These are phyloP conservation scores for Parus major DNA, from an alignment of 2,113 vertebrate genomes.

Conservation along the genomic window DNA sequence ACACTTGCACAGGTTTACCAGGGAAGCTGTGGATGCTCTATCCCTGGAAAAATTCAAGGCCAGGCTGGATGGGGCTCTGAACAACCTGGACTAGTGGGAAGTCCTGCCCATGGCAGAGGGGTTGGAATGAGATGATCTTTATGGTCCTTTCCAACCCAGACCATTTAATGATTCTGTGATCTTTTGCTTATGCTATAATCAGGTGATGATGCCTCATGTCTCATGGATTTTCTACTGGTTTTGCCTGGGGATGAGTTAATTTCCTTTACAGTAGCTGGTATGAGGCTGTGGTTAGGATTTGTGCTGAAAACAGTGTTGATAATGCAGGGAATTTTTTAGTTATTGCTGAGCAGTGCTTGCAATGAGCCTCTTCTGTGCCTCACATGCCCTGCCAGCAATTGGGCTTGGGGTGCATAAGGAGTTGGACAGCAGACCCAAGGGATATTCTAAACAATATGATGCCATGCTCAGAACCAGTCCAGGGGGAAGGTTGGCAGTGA, in stretches of 20 bases:
- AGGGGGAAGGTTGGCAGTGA: background rate
- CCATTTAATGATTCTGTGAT: background rate
- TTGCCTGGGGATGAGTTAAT: background rate
- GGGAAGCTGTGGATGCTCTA: background rate
- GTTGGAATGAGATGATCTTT: background rate
- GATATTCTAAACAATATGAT: background rate
- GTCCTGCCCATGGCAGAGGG: background rate
- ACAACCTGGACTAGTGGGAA: background rate
- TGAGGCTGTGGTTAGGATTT: background rate
- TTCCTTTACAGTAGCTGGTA: background rate
- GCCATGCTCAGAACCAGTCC: background rate
- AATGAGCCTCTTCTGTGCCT: background rate
- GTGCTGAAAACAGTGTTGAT: background rate
- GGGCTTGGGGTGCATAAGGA: background rate
- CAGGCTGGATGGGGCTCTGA: background rate
- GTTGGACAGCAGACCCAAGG: background rate
- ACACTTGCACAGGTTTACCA: background rate
- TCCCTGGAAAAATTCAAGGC: background rate
- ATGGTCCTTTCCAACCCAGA: background rate
- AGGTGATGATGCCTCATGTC: background rate
- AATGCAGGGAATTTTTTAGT: background rate
- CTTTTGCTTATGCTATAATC: background rate
- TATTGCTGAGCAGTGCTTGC: background rate
- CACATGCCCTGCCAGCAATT: accelerated
- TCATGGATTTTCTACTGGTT: background rate